phyloP scores from a whole-genome alignment of 2,888 invertebrate species.

The Scelioninae gen. 1 region DNA sequence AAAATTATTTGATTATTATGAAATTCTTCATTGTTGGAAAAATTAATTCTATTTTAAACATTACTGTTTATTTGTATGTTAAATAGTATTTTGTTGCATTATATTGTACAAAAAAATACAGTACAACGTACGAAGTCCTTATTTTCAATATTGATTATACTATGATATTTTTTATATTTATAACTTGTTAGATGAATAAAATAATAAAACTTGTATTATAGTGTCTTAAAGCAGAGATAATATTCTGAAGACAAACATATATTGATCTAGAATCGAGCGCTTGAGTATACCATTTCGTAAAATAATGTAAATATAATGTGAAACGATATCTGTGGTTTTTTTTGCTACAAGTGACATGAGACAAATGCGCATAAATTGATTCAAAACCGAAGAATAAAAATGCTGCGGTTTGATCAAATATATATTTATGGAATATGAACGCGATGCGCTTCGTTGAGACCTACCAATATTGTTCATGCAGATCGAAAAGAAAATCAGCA shows the following conservation, averaged over 20 bases:
- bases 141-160: slow-evolving; percentile 13
- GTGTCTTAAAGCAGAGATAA: neutral
- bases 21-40: too few relatives aligned
- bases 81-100: neutral
- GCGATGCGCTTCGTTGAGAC: slow-evolving; percentile 17
- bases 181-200: neutral
- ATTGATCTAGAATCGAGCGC: slow-evolving; percentile 6
- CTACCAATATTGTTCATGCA: slow-evolving; percentile 31
- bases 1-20: too few relatives aligned
- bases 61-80: neutral
- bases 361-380: slow-evolving; percentile 42
- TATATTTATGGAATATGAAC: slow-evolving; percentile 48
- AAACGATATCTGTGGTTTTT: neutral
- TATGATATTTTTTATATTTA: slow-evolving; percentile 10
- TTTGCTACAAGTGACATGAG: slow-evolving; percentile 1
- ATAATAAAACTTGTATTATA: neutral
- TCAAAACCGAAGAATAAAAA: slow-evolving; percentile 32
- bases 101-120: neutral
- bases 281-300: neutral
- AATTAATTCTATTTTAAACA: neutral
- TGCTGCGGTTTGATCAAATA: slow-evolving; percentile 35
- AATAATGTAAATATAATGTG: neutral
- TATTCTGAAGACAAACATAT: slow-evolving; percentile 6
- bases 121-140: neutral
- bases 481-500: slow-evolving; percentile 45